Conservation (phyloP, 2,888 invertebrate genomes). For the Yponomeuta malinellus region DNA sequence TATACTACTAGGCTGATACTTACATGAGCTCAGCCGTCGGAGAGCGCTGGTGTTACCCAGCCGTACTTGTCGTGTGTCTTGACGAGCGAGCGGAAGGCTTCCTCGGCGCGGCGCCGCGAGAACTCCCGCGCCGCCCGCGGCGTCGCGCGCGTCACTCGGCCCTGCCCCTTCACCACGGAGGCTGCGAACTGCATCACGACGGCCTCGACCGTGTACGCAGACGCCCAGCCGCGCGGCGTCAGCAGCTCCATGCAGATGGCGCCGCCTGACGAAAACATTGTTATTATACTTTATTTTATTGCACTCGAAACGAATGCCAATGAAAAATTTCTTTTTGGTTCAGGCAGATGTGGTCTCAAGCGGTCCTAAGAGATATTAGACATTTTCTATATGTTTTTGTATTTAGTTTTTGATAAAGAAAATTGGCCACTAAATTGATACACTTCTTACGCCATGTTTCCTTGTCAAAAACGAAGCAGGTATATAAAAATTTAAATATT, state of each 20-base stretch:
- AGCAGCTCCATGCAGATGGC: slow-evolving; percentile 93
- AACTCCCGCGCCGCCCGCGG: slow-evolving; percentile 87
- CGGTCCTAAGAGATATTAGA: not conserved
- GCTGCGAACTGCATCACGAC: slow-evolving; percentile 93
- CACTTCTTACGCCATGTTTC: too few relatives aligned
- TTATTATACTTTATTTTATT: too few relatives aligned
- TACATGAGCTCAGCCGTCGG: slow-evolving; percentile 81
- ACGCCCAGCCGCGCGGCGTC: slow-evolving; percentile 92
- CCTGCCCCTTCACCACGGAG: slow-evolving; percentile 91
- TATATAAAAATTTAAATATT: too few relatives aligned
- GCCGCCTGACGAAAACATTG: slow-evolving; percentile 70
- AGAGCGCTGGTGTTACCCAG: slow-evolving; percentile 91
- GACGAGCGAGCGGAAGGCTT: slow-evolving; percentile 89
- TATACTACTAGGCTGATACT: not conserved
- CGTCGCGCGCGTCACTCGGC: slow-evolving; percentile 87
- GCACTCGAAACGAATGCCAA: too few relatives aligned
- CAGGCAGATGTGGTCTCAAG: too few relatives aligned
- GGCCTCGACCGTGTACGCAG: slow-evolving; percentile 90
- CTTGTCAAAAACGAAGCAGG: too few relatives aligned
- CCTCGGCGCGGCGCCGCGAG: slow-evolving; percentile 87
- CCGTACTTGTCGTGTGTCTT: slow-evolving; percentile 94
- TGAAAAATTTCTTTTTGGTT: too few relatives aligned
- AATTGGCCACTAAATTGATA: too few relatives aligned
- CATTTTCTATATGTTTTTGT: not conserved
- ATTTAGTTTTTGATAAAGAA: too few relatives aligned